Percentiles rank a stretch among this genome's conserved stretches.
phyloP scores from a whole-genome alignment of 2,797 vertebrate genomes.

The Acomys russatus region DNA sequence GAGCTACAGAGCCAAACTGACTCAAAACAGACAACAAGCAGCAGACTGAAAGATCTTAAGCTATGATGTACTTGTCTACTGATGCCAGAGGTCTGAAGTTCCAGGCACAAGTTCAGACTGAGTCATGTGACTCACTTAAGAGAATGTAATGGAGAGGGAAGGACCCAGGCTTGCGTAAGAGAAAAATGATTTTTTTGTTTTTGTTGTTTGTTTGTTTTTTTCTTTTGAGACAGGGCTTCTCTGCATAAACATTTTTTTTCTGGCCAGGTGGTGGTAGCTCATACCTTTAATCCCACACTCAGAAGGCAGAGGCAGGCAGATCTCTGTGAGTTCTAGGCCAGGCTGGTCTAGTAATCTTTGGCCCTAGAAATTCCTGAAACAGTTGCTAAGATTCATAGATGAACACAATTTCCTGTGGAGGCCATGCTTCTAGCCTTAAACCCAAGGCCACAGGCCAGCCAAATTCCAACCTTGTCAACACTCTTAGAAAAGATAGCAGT shows the following conservation, averaged over 20 bases:
- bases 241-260: too few species aligned
- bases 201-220: too few species aligned
- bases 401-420: not conserved
- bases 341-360: not conserved
- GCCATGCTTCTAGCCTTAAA: not conserved
- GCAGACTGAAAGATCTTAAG: not conserved
- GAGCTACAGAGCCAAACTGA: not conserved
- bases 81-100: slow-evolving; percentile 32
- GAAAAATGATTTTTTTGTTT: not conserved
- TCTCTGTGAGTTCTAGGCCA: too few species aligned
- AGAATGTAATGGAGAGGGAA: not conserved
- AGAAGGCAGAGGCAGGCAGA: too few species aligned
- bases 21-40: not conserved
- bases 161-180: not conserved
- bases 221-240: too few species aligned
- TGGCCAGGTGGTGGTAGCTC: too few species aligned
- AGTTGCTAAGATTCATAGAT: not conserved
- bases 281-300: too few species aligned
- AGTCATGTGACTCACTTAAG: not conserved
- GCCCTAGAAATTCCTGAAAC: not conserved
- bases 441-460: too few species aligned
- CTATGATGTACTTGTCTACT: slow-evolving; percentile 25
- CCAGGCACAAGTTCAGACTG: not conserved
- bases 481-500: too few species aligned
- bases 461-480: too few species aligned